Evolutionary conservation across 2,888 invertebrate species (phyloP).

Genomic region (Sphaerophoria rueppellii): DNA sequence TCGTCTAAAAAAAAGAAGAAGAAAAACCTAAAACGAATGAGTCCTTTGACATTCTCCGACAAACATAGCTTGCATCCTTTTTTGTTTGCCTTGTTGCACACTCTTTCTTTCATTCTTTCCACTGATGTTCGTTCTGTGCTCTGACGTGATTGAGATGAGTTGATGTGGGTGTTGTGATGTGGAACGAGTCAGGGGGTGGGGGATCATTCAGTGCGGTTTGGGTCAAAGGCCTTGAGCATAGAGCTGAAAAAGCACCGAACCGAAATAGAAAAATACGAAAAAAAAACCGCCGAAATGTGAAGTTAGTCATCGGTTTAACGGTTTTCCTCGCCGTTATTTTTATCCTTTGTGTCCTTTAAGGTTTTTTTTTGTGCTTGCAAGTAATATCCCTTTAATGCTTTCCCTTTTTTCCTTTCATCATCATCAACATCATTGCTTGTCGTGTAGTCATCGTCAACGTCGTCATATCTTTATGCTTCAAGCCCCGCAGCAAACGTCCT

Average conservation of each 20-base stretch:
- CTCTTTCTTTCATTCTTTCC: constrained; percentile 14
- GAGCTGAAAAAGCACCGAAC: constrained; percentile 11
- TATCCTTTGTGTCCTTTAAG: constrained; percentile 27
- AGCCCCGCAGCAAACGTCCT: constrained; percentile 20
- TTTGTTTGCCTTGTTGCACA: constrained; percentile 45
- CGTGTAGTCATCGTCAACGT: background rate
- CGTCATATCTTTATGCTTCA: constrained; percentile 29
- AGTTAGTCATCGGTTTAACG: constrained; percentile 47
- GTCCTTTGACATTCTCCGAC: constrained; percentile 64
- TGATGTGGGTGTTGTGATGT: constrained; percentile 11
- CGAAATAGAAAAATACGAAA: background rate
- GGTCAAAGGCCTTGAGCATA: constrained; percentile 65
- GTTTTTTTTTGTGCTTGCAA: constrained; percentile 24
- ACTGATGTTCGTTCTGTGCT: background rate
- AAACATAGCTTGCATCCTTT: constrained; percentile 41
- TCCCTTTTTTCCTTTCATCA: constrained; percentile 30
- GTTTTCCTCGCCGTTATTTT: constrained; percentile 18
- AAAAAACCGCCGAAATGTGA: constrained; percentile 48
- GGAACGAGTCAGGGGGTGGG: background rate
- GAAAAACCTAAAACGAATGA: constrained; percentile 24
- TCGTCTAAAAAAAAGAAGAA: constrained; percentile 30
- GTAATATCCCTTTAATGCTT: constrained; percentile 40
- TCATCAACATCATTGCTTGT: background rate
- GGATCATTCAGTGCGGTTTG: constrained; percentile 21
- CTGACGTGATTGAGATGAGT: constrained; percentile 3